Percentiles rank a stretch among this genome's conserved stretches.
Conservation (phyloP, 2,888 invertebrate genomes). For the Platycheirus albimanus region DNA sequence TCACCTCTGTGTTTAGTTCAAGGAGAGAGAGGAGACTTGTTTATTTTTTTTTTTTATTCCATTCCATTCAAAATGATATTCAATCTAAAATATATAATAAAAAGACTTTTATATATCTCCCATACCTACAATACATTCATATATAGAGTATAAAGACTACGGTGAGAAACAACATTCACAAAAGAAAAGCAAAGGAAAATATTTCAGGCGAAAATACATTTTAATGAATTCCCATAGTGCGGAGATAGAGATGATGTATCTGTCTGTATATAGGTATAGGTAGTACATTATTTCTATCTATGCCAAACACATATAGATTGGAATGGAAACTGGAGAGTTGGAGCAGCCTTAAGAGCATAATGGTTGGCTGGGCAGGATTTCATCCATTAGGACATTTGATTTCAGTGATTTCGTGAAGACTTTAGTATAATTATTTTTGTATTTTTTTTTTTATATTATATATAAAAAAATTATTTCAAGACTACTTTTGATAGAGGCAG, state of each 20-base stretch:
- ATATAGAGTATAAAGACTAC: background rate
- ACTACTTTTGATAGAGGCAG: background rate
- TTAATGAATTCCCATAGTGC: constrained; percentile 38
- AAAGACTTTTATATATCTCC: background rate
- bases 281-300: background rate
- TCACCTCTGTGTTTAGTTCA: constrained; percentile 31
- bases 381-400: constrained; percentile 59
- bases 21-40: constrained; percentile 7
- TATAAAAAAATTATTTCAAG: constrained; percentile 8
- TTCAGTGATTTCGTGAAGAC: constrained; percentile 37
- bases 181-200: constrained; percentile 12
- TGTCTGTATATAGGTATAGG: background rate
- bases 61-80: constrained; percentile 3
- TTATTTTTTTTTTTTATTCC: background rate
- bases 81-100: constrained; percentile 1
- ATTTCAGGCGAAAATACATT: constrained; percentile 41
- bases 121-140: background rate
- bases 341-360: background rate
- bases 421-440: constrained; percentile 1
- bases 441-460: background rate
- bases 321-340: background rate
- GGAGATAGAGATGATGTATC: too few relatives aligned
- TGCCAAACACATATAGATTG: background rate
- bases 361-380: constrained; percentile 36
- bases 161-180: constrained; percentile 25